A percentile compares a stretch with the other conserved stretches of the same genome.
Conservation (phyloP, 2,888 invertebrate genomes). For the Eudasyphora cyanicolor region DNA sequence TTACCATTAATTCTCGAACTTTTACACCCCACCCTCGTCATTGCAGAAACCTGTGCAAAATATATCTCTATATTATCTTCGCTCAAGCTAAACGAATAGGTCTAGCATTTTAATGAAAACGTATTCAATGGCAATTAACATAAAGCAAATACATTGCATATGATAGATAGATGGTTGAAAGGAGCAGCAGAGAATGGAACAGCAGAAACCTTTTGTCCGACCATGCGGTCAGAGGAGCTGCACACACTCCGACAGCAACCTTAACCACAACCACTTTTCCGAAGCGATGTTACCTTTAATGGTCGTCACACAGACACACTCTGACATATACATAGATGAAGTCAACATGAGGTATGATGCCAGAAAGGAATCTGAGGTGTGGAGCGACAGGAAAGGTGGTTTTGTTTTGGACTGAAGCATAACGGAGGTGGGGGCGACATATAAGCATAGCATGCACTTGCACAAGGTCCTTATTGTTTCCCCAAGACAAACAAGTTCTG, state of each 20-base stretch:
- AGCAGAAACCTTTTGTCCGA: not conserved
- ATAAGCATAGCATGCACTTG: conserved; percentile 34
- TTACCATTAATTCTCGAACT: too few species aligned
- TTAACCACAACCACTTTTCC: conserved; percentile 35
- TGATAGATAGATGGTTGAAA: conserved; percentile 36
- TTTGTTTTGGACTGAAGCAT: not conserved
- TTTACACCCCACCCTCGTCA: too few species aligned
- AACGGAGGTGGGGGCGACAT: conserved; percentile 9
- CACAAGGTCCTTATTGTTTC: conserved; percentile 58
- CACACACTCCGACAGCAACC: conserved; percentile 2
- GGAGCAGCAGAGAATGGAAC: not conserved
- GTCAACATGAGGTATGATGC: not conserved
- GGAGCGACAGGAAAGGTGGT: not conserved
- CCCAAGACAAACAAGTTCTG: conserved; percentile 62
- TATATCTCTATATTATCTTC: conserved; percentile 11
- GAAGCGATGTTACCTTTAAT: conserved; percentile 54
- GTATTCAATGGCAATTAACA: conserved; percentile 79
- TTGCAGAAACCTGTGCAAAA: too few species aligned
- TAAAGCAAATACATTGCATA: conserved; percentile 74
- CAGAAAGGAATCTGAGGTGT: conserved; percentile 4
- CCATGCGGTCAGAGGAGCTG: conserved; percentile 13
- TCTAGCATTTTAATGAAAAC: conserved; percentile 77
- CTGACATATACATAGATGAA: too few species aligned
- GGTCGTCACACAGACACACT: too few species aligned
- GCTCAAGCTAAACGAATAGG: conserved; percentile 69